Evolutionary conservation across 2,113 vertebrate species (phyloP).

Genomic region (Corythornis cristatus): DNA sequence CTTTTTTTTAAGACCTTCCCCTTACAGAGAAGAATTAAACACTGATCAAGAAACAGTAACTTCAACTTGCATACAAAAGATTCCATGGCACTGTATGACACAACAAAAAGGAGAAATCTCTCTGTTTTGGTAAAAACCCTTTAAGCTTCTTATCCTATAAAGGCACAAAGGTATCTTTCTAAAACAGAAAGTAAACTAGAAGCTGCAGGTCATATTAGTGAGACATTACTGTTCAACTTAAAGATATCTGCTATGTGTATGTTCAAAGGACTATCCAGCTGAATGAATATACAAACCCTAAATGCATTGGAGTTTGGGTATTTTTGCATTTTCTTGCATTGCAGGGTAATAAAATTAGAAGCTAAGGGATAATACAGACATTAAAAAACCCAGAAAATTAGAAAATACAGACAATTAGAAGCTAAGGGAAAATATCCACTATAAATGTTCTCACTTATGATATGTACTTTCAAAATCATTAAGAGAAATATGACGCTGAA

Average conservation of each 20-base stretch:
- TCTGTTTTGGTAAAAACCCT: neutral
- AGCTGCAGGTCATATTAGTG: neutral
- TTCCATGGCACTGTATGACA: accelerated
- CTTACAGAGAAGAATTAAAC: neutral
- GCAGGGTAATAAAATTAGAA: neutral
- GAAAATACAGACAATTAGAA: neutral
- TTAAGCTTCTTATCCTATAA: neutral
- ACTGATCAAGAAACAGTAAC: neutral
- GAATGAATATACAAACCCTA: neutral
- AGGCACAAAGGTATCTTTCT: neutral
- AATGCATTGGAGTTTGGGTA: neutral
- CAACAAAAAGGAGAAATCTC: neutral
- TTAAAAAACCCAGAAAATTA: no score
- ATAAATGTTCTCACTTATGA: neutral
- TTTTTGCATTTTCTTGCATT: neutral
- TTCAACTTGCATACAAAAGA: neutral
- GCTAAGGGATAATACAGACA: neutral
- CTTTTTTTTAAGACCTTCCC: neutral
- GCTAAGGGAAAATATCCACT: neutral
- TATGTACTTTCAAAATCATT: neutral
- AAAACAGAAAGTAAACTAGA: neutral
- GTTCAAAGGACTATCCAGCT: neutral
- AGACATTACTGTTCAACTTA: neutral
- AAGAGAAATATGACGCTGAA: neutral
- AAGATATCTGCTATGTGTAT: neutral